phyloP scores from a whole-genome alignment of 1,140 invertebrate genomes.

The Zaprionus taronus region DNA sequence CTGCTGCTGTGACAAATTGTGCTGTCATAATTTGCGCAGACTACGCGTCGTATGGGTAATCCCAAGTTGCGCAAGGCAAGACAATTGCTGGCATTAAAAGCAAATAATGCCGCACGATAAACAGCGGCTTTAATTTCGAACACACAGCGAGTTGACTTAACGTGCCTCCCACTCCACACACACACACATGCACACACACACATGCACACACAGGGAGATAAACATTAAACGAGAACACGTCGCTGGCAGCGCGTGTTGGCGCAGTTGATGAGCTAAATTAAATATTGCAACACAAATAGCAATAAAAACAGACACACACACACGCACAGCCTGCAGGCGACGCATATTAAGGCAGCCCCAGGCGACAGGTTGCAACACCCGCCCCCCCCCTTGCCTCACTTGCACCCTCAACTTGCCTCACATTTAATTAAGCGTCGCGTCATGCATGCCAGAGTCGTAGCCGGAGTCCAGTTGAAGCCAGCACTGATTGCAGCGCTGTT shows the following conservation, averaged over 20 bases:
- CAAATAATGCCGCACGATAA: constrained; percentile 36
- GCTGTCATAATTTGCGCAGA: constrained; percentile 69
- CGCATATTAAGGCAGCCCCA: constrained; percentile 29
- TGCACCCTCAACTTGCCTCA: neutral
- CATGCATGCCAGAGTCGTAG: constrained; percentile 17
- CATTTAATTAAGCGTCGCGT: constrained; percentile 34
- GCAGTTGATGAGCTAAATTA: constrained; percentile 72
- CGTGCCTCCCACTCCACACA: neutral
- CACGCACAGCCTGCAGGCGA: constrained; percentile 10
- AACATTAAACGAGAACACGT: constrained; percentile 46
- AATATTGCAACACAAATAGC: constrained; percentile 71
- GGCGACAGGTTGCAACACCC: constrained; percentile 19
- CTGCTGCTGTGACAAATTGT: constrained; percentile 66
- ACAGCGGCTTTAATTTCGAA: constrained; percentile 37
- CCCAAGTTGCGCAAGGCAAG: constrained; percentile 23
- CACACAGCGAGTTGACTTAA: constrained; percentile 16
- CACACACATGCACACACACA: neutral
- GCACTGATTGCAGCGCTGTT: constrained; percentile 55
- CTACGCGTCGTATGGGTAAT: constrained; percentile 39
- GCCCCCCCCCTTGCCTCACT: neutral
- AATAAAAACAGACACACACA: constrained; percentile 50
- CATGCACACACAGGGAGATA: neutral
- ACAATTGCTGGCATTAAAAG: constrained; percentile 48
- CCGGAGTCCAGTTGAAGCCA: constrained; percentile 48
- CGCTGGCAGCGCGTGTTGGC: constrained; percentile 32